Evolutionary conservation across 2,797 vertebrate genomes (phyloP).

Genomic region (Anguilla pacifica): DNA sequence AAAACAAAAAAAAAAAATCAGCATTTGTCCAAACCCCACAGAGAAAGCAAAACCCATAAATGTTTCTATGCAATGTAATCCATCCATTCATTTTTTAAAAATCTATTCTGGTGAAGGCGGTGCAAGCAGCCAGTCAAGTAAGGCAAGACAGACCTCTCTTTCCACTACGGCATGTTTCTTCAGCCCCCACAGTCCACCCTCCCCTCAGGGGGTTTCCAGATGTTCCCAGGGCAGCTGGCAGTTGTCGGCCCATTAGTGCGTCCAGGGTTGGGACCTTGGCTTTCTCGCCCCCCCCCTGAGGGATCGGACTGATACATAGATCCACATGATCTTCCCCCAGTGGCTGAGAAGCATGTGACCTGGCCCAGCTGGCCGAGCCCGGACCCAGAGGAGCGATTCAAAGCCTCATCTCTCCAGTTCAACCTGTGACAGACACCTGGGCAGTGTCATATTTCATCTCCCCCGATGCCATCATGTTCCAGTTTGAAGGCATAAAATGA

Average conservation of each 20-base stretch:
- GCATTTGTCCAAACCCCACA: neutral
- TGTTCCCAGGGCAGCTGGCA: slow-evolving; percentile 32
- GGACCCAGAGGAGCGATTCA: neutral
- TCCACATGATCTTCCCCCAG: neutral
- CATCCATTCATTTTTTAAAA: neutral
- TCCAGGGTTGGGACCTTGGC: slow-evolving; percentile 17
- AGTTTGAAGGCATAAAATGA: neutral
- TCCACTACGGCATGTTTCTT: neutral
- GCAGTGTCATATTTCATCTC: neutral
- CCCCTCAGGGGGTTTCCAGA: slow-evolving; percentile 12
- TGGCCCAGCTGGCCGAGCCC: slow-evolving; percentile 17
- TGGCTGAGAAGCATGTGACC: slow-evolving; percentile 18
- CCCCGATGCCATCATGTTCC: neutral
- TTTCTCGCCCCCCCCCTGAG: neutral
- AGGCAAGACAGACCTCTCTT: slow-evolving; percentile 9
- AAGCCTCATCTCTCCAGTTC: neutral
- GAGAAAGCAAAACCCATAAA: neutral
- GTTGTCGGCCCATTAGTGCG: slow-evolving; percentile 13
- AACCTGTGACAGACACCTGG: slow-evolving; percentile 5
- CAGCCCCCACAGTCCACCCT: neutral
- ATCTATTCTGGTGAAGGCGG: neutral
- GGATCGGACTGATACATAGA: neutral
- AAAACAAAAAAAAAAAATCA: neutral
- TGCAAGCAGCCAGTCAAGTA: neutral
- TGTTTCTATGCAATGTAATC: neutral